Conservation (phyloP, 2,113 vertebrate genomes). For the Aspiorhynchus laticeps region DNA sequence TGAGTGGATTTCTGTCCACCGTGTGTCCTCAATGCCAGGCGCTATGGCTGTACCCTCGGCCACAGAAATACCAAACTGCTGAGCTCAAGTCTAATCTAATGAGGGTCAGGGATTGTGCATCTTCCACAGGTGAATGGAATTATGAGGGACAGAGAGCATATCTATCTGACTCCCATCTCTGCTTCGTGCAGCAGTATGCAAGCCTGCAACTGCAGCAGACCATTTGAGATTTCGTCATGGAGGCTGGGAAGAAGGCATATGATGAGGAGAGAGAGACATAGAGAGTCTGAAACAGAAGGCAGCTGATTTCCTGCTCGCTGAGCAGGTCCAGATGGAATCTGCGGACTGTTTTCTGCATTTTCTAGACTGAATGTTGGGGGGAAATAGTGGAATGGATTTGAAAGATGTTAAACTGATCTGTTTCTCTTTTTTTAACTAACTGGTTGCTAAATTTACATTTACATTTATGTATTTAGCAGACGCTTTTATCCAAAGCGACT, state of each 20-base stretch:
- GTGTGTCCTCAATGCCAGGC: background rate
- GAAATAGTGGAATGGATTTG: background rate
- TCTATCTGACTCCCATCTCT: slow-evolving; percentile 11
- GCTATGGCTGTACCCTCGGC: background rate
- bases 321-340: slow-evolving; percentile 13
- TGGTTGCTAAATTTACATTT: no score
- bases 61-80: background rate
- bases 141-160: background rate
- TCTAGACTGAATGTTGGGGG: background rate
- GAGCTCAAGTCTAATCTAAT: background rate
- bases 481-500: no score
- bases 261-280: background rate
- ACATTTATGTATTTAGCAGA: no score
- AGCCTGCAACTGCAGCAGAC: slow-evolving; percentile 2
- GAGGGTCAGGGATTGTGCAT: slow-evolving; percentile 25
- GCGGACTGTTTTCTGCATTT: slow-evolving; percentile 1
- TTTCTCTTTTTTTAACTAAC: background rate
- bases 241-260: background rate
- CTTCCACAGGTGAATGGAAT: slow-evolving; percentile 18
- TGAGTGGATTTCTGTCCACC: background rate
- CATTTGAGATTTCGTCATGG: slow-evolving; percentile 9
- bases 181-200: background rate
- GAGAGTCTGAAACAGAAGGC: background rate
- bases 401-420: background rate
- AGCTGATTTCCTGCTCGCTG: slow-evolving; percentile 1